Evolutionary conservation across 2,888 invertebrate species (phyloP).

Genomic region (Ichneumoninae sp.): DNA sequence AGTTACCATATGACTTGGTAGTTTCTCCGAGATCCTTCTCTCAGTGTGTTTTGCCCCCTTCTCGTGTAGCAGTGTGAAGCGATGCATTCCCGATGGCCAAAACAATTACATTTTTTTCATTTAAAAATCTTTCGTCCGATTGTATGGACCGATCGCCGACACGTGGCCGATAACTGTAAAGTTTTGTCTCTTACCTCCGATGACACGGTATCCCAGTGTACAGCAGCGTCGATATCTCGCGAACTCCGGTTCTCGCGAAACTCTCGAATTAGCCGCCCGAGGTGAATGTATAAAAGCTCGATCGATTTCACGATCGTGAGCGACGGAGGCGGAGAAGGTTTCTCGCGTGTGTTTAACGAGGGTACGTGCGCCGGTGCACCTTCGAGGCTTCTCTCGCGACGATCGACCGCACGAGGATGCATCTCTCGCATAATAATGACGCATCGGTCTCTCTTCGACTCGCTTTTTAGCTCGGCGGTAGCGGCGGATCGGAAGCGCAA

Average conservation of each 20-base stretch:
- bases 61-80: too few species aligned
- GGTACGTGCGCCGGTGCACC: constrained; percentile 56
- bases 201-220: not conserved
- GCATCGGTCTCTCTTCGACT: constrained; percentile 46
- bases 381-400: constrained; percentile 45
- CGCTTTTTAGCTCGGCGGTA: constrained; percentile 12
- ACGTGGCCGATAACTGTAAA: not conserved
- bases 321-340: constrained; percentile 33
- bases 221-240: not conserved
- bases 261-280: constrained; percentile 30
- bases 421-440: constrained; percentile 67
- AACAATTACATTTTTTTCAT: not conserved
- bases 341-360: constrained; percentile 64
- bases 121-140: not conserved
- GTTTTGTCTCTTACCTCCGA: not conserved
- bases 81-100: too few species aligned
- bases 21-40: too few species aligned
- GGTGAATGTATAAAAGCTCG: constrained; percentile 36
- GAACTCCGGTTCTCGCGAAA: constrained; percentile 7
- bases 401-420: constrained; percentile 64
- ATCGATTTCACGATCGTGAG: constrained; percentile 54
- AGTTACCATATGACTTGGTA: too few species aligned
- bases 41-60: too few species aligned
- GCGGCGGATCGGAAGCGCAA: constrained; percentile 65
- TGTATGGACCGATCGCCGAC: not conserved